Conservation (phyloP, 2,888 invertebrate genomes). For the Crioceris asparagi region DNA sequence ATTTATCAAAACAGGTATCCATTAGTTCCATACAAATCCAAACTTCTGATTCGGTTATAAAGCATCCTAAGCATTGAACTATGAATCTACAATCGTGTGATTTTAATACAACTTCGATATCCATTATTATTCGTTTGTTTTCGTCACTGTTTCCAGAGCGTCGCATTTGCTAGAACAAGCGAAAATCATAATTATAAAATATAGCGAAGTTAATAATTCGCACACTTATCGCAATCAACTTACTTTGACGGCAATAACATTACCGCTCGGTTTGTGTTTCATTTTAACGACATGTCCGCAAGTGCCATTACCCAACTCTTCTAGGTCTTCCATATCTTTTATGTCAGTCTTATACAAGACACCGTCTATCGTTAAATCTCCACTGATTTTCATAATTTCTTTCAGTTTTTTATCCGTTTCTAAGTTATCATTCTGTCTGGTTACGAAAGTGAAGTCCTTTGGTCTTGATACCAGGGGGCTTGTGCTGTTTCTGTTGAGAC, state of each 20-base stretch:
- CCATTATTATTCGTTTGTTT: slow-evolving; percentile 97
- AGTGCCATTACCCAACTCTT: slow-evolving; percentile 87
- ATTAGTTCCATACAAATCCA: slow-evolving; percentile 99
- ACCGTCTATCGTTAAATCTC: slow-evolving; percentile 75
- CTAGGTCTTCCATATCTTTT: slow-evolving; percentile 73
- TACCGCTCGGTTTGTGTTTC: slow-evolving; percentile 75
- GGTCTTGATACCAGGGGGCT: slow-evolving; percentile 44
- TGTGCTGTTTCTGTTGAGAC: slow-evolving; percentile 19
- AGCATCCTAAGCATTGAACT: slow-evolving; percentile 94
- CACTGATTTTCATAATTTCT: slow-evolving; percentile 89
- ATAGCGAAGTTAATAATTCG: background rate
- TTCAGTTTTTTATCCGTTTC: slow-evolving; percentile 76
- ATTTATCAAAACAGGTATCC: slow-evolving; percentile 97
- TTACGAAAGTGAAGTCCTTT: slow-evolving; percentile 50
- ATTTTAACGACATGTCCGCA: slow-evolving; percentile 98
- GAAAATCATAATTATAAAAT: background rate
- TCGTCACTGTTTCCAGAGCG: slow-evolving; percentile 94
- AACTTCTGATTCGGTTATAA: slow-evolving; percentile 93
- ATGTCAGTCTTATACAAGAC: slow-evolving; percentile 69
- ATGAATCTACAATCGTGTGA: slow-evolving; percentile 96
- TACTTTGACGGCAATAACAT: slow-evolving; percentile 90
- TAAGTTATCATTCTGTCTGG: slow-evolving; percentile 41
- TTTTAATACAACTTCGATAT: slow-evolving; percentile 94
- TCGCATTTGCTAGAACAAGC: slow-evolving; percentile 73
- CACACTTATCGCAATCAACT: background rate